Evolutionary conservation across 2,113 vertebrate genomes (phyloP).

Genomic region (Datnioides undecimradiatus): DNA sequence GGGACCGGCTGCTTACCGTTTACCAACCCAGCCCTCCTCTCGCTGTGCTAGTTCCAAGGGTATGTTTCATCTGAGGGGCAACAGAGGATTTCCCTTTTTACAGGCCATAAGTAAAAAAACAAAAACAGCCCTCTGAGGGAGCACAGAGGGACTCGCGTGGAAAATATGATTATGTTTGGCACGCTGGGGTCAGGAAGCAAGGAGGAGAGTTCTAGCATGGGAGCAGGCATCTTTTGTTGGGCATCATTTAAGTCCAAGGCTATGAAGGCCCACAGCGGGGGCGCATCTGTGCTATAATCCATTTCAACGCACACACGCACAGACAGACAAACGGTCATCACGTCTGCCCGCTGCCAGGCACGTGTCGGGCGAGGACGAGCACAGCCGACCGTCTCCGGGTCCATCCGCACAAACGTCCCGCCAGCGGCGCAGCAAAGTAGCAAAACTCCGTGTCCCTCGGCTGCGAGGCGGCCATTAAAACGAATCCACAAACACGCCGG

Average conservation of each 20-base stretch:
- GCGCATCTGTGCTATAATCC: slow-evolving; percentile 61
- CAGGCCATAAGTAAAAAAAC: slow-evolving; percentile 10
- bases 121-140: slow-evolving; percentile 2
- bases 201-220: not conserved
- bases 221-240: slow-evolving; percentile 43
- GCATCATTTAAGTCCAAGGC: slow-evolving; percentile 43
- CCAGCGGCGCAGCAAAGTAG: slow-evolving; percentile 1
- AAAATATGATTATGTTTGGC: slow-evolving; percentile 51
- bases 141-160: not conserved
- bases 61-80: not conserved
- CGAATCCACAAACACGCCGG: not conserved
- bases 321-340: slow-evolving; percentile 29
- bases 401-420: slow-evolving; percentile 6
- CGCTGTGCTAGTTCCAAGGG: slow-evolving; percentile 20
- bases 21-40: slow-evolving; percentile 7
- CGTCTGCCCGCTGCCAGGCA: slow-evolving; percentile 10
- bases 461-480: slow-evolving; percentile 6
- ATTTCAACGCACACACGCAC: slow-evolving; percentile 22
- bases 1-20: not conserved
- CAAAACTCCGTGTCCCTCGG: slow-evolving; percentile 22
- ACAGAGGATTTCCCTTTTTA: slow-evolving; percentile 27
- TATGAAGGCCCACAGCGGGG: slow-evolving; percentile 40
- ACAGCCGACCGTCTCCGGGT: slow-evolving; percentile 13
- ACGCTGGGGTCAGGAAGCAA: slow-evolving; percentile 40
- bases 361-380: slow-evolving; percentile 6